phyloP scores from a whole-genome alignment of 37 sponge, comb jelly and placozoan species.

The Beroe ovata region DNA sequence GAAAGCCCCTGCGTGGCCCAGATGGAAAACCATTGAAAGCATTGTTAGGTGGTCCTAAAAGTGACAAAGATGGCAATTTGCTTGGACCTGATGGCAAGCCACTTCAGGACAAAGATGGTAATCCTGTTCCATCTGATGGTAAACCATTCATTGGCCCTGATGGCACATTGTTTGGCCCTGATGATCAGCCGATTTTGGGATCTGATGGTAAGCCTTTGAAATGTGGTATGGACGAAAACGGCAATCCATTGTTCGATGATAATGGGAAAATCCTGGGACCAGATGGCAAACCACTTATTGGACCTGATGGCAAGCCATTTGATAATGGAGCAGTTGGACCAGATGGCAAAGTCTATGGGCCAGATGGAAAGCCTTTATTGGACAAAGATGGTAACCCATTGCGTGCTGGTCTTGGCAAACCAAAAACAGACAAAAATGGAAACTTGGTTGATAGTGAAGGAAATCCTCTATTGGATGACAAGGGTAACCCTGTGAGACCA shows the following conservation, averaged over 20 bases:
- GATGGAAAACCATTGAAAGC: conserved; percentile 63
- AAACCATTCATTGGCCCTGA: conserved; percentile 64
- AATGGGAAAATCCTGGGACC: conserved; percentile 59
- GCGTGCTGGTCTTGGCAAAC: conserved; percentile 24
- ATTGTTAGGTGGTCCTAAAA: conserved; percentile 3
- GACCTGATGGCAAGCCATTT: conserved; percentile 64
- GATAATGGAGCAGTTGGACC: conserved; percentile 62
- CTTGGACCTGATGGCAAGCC: conserved; percentile 68
- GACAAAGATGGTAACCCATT: conserved; percentile 56
- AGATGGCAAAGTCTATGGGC: conserved; percentile 38
- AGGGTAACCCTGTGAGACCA: conserved; percentile 33
- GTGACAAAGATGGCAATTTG: conserved; percentile 45
- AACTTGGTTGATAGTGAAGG: conserved; percentile 43
- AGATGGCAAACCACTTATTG: conserved; percentile 39
- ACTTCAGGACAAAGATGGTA: conserved; percentile 43
- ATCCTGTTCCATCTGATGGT: conserved; percentile 33
- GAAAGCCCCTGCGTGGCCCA: conserved; percentile 40
- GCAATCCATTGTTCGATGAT: conserved; percentile 43
- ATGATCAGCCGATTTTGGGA: conserved; percentile 48
- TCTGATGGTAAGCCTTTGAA: conserved; percentile 59
- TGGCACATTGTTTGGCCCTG: conserved; percentile 45
- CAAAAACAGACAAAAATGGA: conserved; percentile 58
- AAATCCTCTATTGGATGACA: not conserved
- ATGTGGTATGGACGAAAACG: conserved; percentile 4
- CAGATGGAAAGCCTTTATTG: conserved; percentile 34